These are phyloP conservation scores for Falcunculus frontatus DNA, from an alignment of 2,113 vertebrate genomes.

Conservation along the genomic window DNA sequence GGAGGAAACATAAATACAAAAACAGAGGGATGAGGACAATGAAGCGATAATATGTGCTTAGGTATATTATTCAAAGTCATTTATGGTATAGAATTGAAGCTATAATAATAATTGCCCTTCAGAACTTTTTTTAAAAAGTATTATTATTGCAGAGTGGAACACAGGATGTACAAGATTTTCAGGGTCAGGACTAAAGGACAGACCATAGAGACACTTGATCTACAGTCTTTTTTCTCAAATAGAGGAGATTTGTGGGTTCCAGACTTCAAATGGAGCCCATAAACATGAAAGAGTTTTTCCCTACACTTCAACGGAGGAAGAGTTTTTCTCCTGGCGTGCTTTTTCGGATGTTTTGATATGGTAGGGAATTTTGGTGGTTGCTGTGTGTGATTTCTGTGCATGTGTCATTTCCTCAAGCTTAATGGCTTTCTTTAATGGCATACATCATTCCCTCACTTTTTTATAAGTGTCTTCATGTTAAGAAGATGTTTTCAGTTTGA, in stretches of 20 bases:
- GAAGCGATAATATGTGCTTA: background rate
- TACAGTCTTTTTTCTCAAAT: background rate
- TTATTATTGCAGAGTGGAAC: background rate
- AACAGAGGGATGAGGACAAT: background rate
- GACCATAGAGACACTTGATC: background rate
- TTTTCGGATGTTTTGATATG: background rate
- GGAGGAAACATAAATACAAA: background rate
- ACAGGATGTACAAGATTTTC: background rate
- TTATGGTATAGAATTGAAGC: background rate
- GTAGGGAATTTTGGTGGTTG: background rate
- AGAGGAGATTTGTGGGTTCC: background rate
- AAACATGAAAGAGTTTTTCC: conserved; percentile 16
- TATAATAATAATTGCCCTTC: background rate
- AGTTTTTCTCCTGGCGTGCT: background rate
- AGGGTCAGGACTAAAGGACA: background rate
- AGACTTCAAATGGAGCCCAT: background rate
- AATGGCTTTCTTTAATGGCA: background rate
- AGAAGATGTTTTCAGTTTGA: background rate
- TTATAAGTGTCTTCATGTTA: background rate
- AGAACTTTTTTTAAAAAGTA: background rate
- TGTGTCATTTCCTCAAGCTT: conserved; percentile 5
- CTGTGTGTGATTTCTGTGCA: background rate
- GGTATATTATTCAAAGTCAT: background rate
- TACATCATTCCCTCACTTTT: background rate
- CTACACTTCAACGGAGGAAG: background rate